Evolutionary conservation across 2,797 vertebrate genomes (phyloP), one percentile per base, ranked within the genome.

Genomic region (Rhabdomys pumilio): DNA sequence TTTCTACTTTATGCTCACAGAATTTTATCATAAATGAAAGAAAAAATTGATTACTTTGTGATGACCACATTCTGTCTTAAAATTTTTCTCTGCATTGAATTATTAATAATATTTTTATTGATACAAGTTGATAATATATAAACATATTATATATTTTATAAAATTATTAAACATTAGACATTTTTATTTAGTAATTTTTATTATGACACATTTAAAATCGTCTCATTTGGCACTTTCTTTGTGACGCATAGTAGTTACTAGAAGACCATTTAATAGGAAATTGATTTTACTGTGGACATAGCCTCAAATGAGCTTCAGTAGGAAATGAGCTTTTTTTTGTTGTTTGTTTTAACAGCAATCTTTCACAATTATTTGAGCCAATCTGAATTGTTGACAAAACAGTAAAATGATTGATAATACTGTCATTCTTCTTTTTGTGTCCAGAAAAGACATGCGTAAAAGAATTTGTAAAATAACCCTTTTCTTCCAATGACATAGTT

Each of bases 311-410:
- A 79, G 53, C 10, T 53, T 10, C 72, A 65, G 65, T 47, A 76
- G 20, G 26, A 96, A 55, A 80, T 3, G 47, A 15, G 6, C 0
- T 41, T 93, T 86, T 38, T 55, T 1, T 50, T 50, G 93, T 63
- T 61, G 6, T 81, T 65, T 75, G 69, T 82, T 91, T 91, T 67
- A 63, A 59, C 55, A 90, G 55, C 5, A 92, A n/a, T 76, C 31
- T 24, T 38, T 93, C 53, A 31, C 47, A 76, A 72, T 84, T 84
- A 88, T 88, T 93, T 96, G 38, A 93, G 76, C 50, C 59, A 73
- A 72, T 93, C 41, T 92, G 44, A 76, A 26, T 59, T 90, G 34
- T 31, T 94, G 73, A 91, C 24, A 80, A 65, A 96, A 94, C 24
- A 47, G 1, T 41, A 82, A 0, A 80, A 29, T 47, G 47, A 83